A percentile compares a stretch with the other conserved stretches of the same genome.
Evolutionary conservation across 2,113 vertebrate species (phyloP).

Genomic region (Campylorhamphus procurvoides): DNA sequence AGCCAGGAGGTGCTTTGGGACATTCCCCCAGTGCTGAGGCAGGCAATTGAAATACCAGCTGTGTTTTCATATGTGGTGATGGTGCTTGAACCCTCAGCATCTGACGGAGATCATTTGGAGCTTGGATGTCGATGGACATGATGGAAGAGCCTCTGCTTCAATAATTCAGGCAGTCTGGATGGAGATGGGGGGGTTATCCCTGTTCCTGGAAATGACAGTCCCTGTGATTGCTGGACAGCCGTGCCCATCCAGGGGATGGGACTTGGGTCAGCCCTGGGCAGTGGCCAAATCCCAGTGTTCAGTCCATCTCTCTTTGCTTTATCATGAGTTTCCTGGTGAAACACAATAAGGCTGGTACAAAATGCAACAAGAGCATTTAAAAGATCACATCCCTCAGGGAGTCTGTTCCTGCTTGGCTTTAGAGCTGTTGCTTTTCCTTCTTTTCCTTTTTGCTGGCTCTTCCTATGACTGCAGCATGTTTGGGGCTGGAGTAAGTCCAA

Average conservation of each 20-base stretch:
- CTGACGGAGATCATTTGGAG: neutral
- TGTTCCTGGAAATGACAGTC: neutral
- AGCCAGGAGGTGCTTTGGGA: neutral
- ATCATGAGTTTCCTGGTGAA: neutral
- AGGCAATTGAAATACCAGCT: neutral
- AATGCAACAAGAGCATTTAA: neutral
- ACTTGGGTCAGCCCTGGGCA: neutral
- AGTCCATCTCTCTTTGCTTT: neutral
- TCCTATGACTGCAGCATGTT: neutral
- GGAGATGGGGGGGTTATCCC: neutral
- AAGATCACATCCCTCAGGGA: neutral
- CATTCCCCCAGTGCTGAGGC: neutral
- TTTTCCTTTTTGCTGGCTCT: neutral
- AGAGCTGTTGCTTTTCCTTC: neutral
- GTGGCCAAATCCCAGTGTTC: neutral
- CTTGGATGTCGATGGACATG: neutral
- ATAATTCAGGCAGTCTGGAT: neutral
- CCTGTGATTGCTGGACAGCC: neutral
- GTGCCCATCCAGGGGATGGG: neutral
- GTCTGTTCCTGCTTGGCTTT: neutral
- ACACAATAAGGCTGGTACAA: neutral
- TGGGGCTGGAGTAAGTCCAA: neutral
- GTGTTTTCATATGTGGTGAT: fast-evolving
- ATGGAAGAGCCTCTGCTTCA: neutral
- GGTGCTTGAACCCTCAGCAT: neutral